Percentiles rank a stretch among this genome's conserved stretches.
Conservation (phyloP, 1,140 invertebrate species). For the Colletes latitarsis region DNA sequence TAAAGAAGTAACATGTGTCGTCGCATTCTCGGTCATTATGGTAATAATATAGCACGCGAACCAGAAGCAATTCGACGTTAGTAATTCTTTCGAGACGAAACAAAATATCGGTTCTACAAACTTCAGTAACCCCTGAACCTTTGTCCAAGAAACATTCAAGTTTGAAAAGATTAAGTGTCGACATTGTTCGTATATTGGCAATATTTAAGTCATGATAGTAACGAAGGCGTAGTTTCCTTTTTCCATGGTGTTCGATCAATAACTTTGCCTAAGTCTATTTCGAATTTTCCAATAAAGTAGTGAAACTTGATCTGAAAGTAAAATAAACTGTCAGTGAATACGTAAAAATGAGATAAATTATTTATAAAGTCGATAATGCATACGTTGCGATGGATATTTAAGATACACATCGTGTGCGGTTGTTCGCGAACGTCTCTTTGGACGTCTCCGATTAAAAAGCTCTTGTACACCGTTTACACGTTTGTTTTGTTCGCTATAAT, state of each 20-base stretch:
- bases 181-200: too few species aligned
- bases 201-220: too few species aligned
- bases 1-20: too few species aligned
- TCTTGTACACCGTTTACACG: conserved; percentile 28
- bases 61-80: too few species aligned
- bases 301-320: too few species aligned
- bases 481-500: conserved; percentile 14
- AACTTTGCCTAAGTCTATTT: too few species aligned
- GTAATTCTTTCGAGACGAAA: background rate
- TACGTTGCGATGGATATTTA: conserved; percentile 33
- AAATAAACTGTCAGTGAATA: background rate
- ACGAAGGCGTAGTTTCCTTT: too few species aligned
- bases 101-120: background rate
- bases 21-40: background rate
- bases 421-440: conserved; percentile 25
- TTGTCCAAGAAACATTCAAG: too few species aligned
- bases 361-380: conserved; percentile 13
- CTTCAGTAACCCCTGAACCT: background rate
- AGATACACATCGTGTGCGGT: conserved; percentile 22
- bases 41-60: background rate
- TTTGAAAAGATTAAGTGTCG: too few species aligned
- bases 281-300: too few species aligned
- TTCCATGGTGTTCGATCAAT: too few species aligned
- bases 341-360: background rate
- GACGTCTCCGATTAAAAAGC: background rate